These are phyloP conservation scores for Hylaeus anthracinus DNA, from an alignment of 1,140 invertebrate genomes.

Conservation along the genomic window DNA sequence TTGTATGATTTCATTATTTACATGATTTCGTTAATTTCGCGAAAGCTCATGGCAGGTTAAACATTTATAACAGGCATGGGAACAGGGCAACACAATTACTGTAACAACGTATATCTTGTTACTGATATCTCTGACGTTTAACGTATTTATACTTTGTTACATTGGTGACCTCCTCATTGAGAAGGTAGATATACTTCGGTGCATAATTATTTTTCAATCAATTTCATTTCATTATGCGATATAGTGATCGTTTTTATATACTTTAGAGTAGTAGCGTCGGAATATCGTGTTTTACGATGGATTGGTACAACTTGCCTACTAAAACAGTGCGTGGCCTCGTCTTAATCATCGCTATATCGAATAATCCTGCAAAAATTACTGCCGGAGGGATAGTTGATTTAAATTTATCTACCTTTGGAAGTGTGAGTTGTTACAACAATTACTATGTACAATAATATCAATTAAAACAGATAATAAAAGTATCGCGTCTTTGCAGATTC, in stretches of 20 bases:
- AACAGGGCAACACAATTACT: slow-evolving; percentile 51
- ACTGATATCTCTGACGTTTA: slow-evolving; percentile 62
- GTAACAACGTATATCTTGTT: slow-evolving; percentile 56
- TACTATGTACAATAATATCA: background rate
- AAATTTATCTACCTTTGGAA: slow-evolving; percentile 59
- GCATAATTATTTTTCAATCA: background rate
- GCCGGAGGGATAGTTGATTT: slow-evolving; percentile 58
- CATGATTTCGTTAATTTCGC: too few relatives aligned
- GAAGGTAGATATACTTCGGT: slow-evolving; percentile 51
- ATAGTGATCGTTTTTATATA: background rate
- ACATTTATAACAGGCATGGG: slow-evolving; percentile 58
- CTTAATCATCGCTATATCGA: slow-evolving; percentile 56
- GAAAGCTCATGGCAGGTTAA: background rate
- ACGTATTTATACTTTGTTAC: slow-evolving; percentile 69
- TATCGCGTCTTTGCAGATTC: slow-evolving; percentile 19
- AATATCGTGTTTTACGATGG: slow-evolving; percentile 53
- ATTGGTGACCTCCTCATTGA: slow-evolving; percentile 65
- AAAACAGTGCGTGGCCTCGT: slow-evolving; percentile 49
- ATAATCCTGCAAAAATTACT: slow-evolving; percentile 49
- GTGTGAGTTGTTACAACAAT: slow-evolving; percentile 38
- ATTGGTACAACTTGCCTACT: slow-evolving; percentile 61
- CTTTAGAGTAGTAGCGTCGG: slow-evolving; percentile 61
- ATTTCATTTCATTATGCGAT: background rate
- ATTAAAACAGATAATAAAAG: background rate
- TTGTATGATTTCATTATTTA: too few relatives aligned